Conservation (phyloP, 2,113 vertebrate species). For the Channa maculata region DNA sequence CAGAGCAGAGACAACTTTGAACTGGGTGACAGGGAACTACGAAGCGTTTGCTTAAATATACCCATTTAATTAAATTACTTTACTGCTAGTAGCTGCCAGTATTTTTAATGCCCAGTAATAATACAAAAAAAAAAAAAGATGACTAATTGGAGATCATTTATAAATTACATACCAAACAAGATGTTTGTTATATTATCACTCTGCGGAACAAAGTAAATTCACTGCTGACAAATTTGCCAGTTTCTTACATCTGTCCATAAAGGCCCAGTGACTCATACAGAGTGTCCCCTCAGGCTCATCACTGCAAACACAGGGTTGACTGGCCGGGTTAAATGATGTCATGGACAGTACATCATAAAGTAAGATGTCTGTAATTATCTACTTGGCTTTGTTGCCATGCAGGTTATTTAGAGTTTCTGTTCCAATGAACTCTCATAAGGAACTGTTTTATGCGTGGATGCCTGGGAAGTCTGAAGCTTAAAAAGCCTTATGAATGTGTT, state of each 20-base stretch:
- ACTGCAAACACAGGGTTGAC: constrained; percentile 39
- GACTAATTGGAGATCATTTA: no score
- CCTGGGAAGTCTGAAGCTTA: constrained; percentile 11
- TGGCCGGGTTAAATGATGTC: constrained; percentile 52
- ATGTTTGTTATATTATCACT: constrained; percentile 14
- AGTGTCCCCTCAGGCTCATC: constrained; percentile 49
- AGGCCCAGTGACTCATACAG: constrained; percentile 48
- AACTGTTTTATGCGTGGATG: constrained; percentile 12
- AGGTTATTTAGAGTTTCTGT: constrained; percentile 38
- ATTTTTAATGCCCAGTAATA: no score
- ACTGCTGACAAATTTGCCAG: constrained; percentile 22
- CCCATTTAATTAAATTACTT: no score
- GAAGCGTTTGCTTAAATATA: no score
- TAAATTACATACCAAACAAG: no score
- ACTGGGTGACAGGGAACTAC: no score
- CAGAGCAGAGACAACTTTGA: no score
- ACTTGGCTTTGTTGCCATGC: constrained; percentile 45
- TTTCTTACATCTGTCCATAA: constrained; percentile 31
- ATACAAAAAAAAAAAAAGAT: no score
- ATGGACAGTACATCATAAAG: constrained; percentile 30
- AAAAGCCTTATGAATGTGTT: constrained; percentile 20
- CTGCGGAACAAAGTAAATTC: background rate
- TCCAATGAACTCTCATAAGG: constrained; percentile 1
- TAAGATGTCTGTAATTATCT: constrained; percentile 44
- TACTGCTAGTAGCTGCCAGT: no score